These are phyloP conservation scores for Lasioglossum leucozonium DNA, from an alignment of 2,888 invertebrate species.

Conservation along the genomic window DNA sequence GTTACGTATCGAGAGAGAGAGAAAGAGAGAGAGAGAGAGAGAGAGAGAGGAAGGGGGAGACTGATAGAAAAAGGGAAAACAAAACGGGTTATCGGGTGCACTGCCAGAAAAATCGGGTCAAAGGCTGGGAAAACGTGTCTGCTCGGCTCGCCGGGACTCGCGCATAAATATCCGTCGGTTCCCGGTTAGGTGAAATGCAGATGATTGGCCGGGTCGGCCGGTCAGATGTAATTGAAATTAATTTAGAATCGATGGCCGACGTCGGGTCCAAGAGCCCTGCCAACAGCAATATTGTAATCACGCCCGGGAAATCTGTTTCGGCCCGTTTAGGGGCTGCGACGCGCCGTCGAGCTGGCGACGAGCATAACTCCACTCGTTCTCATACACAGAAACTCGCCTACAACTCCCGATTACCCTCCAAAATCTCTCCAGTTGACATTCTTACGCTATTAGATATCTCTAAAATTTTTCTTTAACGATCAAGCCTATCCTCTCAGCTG, in stretches of 20 bases:
- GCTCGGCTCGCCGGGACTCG: conserved; percentile 14
- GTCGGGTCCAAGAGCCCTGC: conserved; percentile 37
- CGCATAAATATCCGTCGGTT: conserved; percentile 37
- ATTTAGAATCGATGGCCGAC: conserved; percentile 53
- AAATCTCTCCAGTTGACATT: neutral
- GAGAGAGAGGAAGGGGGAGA: too few relatives aligned
- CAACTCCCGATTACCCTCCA: neutral
- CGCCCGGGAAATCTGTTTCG: conserved; percentile 46
- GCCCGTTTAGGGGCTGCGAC: conserved; percentile 6
- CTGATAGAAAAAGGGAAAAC: neutral
- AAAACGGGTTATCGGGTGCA: neutral
- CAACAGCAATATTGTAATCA: conserved; percentile 45
- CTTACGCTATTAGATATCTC: neutral
- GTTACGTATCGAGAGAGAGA: neutral
- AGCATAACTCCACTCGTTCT: neutral
- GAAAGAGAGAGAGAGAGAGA: too few relatives aligned
- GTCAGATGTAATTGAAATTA: conserved; percentile 49
- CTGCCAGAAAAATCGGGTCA: conserved; percentile 22
- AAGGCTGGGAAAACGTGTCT: conserved; percentile 28
- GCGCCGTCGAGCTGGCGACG: neutral
- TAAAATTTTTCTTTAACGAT: neutral
- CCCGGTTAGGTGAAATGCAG: conserved; percentile 28
- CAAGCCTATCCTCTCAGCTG: too few relatives aligned
- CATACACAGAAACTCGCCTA: neutral
- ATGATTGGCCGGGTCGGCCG: conserved; percentile 18